These are phyloP conservation scores for Sciaenops ocellatus DNA, from an alignment of 2,797 vertebrate genomes.

Conservation along the genomic window DNA sequence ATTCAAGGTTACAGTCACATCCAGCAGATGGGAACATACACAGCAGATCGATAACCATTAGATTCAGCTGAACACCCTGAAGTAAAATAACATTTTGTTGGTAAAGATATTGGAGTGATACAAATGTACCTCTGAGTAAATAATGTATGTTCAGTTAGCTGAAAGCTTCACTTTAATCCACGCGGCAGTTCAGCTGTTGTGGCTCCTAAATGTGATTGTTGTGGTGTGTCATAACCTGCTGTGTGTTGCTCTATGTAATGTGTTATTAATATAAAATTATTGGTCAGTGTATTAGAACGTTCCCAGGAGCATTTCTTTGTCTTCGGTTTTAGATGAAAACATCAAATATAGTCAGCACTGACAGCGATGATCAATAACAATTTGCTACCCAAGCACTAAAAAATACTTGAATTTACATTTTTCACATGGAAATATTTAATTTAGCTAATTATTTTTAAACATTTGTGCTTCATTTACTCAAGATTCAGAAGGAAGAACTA, in stretches of 20 bases:
- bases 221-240: not conserved
- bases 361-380: slow-evolving; percentile 13
- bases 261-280: not conserved
- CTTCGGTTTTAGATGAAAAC: slow-evolving; percentile 1
- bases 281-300: not conserved
- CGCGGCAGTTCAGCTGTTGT: not conserved
- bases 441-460: not conserved
- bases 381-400: not conserved
- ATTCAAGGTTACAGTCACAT: slow-evolving; percentile 51
- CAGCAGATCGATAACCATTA: not conserved
- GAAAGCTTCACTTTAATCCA: slow-evolving; percentile 19
- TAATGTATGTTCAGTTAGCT: slow-evolving; percentile 11
- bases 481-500: not conserved
- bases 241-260: not conserved
- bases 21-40: not conserved
- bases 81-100: not conserved
- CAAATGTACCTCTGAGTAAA: slow-evolving; percentile 36
- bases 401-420: slow-evolving; percentile 24
- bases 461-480: not conserved
- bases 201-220: not conserved
- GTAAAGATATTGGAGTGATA: not conserved
- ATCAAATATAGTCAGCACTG: slow-evolving; percentile 5
- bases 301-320: slow-evolving; percentile 17
- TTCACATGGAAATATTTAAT: not conserved
- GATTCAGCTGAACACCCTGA: not conserved